phyloP scores from a whole-genome alignment of 2,888 invertebrate species.

The Sphaeridia pumilis region DNA sequence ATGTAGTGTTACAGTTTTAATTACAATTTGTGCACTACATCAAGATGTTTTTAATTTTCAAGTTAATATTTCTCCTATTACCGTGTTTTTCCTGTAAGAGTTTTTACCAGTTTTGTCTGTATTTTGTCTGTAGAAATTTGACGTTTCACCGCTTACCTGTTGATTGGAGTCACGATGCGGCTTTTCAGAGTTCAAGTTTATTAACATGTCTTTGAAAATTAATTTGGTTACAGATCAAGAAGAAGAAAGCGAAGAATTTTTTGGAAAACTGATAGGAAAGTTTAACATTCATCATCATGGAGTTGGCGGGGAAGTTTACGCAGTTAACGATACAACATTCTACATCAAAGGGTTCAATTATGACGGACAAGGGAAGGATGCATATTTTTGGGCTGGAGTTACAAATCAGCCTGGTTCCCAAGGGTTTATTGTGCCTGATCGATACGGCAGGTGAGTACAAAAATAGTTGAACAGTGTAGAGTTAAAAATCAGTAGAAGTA shows the following conservation, averaged over 20 bases:
- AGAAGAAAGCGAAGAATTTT: slow-evolving; percentile 34
- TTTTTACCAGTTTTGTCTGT: no score
- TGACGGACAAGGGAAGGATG: slow-evolving; percentile 80
- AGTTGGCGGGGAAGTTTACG: slow-evolving; percentile 76
- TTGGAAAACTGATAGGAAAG: slow-evolving; percentile 68
- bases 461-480: not conserved
- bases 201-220: no score
- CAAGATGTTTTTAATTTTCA: slow-evolving; percentile 4
- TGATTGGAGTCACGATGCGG: no score
- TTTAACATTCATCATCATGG: slow-evolving; percentile 84
- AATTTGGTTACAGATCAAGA: slow-evolving; percentile 3
- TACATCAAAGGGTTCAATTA: slow-evolving; percentile 71
- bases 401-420: slow-evolving; percentile 70
- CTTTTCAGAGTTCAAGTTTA: no score
- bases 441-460: slow-evolving; percentile 58
- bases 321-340: slow-evolving; percentile 73
- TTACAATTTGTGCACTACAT: not conserved
- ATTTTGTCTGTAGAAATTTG: no score
- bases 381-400: slow-evolving; percentile 88
- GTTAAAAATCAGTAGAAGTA: not conserved
- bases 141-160: no score
- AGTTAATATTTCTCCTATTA: slow-evolving; percentile 9
- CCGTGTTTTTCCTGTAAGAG: slow-evolving; percentile 5
- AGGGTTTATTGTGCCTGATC: slow-evolving; percentile 82
- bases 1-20: not conserved